Conservation (phyloP, 2,888 invertebrate species). For the Meiosimyza platycephala region DNA sequence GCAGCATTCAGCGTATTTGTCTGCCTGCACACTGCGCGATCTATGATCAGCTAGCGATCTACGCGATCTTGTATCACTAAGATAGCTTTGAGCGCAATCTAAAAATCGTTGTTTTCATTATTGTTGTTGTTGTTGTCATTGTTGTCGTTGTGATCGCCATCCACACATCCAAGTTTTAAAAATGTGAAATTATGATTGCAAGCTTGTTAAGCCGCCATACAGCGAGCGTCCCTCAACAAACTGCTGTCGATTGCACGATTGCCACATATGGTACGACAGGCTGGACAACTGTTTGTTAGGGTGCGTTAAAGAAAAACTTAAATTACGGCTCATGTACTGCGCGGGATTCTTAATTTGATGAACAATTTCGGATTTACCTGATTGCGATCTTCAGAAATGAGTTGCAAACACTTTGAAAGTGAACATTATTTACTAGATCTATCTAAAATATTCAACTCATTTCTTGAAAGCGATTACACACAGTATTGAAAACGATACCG, state of each 20-base stretch:
- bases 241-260: background rate
- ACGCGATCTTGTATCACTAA: slow-evolving; percentile 8
- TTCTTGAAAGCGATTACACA: too few species aligned
- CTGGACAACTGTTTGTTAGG: too few species aligned
- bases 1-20: background rate
- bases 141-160: slow-evolving; percentile 3
- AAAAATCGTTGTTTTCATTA: slow-evolving; percentile 7
- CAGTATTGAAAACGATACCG: too few species aligned
- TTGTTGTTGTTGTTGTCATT: background rate
- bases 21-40: background rate
- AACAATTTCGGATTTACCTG: too few species aligned
- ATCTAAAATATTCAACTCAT: too few species aligned
- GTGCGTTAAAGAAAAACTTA: too few species aligned
- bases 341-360: too few species aligned
- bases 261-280: background rate
- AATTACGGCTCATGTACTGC: too few species aligned
- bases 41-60: too few species aligned
- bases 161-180: background rate
- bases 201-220: slow-evolving; percentile 24
- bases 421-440: too few species aligned
- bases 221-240: background rate
- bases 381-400: too few species aligned
- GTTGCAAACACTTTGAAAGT: too few species aligned
- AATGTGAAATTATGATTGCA: slow-evolving; percentile 33
- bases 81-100: slow-evolving; percentile 12